These are phyloP conservation scores for Pelmatolapia mariae DNA, from an alignment of 2,113 vertebrate species.

Conservation along the genomic window DNA sequence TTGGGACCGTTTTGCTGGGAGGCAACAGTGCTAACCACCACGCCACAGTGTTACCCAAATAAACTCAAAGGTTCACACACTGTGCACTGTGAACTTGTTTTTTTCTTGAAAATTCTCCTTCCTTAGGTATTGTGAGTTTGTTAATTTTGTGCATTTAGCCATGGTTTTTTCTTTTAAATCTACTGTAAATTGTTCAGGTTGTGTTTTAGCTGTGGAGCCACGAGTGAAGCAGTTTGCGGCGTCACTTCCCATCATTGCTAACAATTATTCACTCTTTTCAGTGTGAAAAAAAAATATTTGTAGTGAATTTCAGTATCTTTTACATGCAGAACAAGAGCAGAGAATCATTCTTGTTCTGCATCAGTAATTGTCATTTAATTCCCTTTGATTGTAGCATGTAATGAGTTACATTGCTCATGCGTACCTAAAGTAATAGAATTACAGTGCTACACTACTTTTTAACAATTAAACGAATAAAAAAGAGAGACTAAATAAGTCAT, in stretches of 20 bases:
- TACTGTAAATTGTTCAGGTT: neutral
- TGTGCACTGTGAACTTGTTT: neutral
- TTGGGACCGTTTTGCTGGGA: neutral
- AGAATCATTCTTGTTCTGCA: neutral
- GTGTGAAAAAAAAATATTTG: neutral
- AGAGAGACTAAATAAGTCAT: neutral
- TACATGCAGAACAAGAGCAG: rapidly evolving
- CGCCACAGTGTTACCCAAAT: neutral
- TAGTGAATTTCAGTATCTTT: neutral
- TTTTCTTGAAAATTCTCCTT: neutral
- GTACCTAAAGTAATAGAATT: neutral
- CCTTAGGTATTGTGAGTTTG: neutral
- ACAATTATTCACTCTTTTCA: neutral
- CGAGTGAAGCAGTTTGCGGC: neutral
- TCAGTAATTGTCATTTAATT: neutral
- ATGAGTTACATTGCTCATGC: neutral
- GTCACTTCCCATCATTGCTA: neutral
- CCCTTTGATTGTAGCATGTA: neutral
- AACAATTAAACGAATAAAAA: neutral
- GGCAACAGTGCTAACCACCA: neutral
- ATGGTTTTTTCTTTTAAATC: neutral
- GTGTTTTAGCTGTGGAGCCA: neutral
- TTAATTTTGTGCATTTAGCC: neutral
- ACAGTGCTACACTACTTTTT: neutral
- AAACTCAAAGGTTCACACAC: neutral